These are phyloP conservation scores for Ctenoplectra terminalis DNA, from an alignment of 1,140 invertebrate genomes.

Conservation along the genomic window DNA sequence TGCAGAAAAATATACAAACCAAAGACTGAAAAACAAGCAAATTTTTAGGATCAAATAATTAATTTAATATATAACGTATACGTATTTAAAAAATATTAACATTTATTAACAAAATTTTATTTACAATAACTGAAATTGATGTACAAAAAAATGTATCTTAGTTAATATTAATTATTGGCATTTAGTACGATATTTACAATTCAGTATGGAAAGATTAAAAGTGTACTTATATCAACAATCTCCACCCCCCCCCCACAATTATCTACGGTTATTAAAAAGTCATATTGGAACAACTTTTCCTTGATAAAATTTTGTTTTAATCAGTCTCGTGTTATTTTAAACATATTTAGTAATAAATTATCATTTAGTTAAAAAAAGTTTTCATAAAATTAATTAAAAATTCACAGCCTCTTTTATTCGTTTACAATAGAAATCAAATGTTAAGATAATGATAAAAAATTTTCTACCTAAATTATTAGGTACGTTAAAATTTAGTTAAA, in stretches of 20 bases:
- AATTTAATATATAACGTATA: slow-evolving; percentile 12
- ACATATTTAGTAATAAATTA: not conserved
- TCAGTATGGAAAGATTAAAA: not conserved
- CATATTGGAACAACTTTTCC: not conserved
- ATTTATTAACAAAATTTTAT: slow-evolving; percentile 36
- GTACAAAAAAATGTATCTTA: slow-evolving; percentile 8
- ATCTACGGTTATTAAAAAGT: not conserved
- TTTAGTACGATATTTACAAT: slow-evolving; percentile 46
- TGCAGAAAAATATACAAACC: slow-evolving; percentile 12
- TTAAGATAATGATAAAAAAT: not conserved
- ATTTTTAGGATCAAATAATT: slow-evolving; percentile 31
- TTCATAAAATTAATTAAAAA: not conserved
- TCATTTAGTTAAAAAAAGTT: not conserved
- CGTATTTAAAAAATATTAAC: slow-evolving; percentile 28
- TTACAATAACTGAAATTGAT: slow-evolving; percentile 6
- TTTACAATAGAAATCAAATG: not conserved
- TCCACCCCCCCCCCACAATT: not conserved
- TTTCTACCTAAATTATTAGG: not conserved
- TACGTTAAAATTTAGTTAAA: slow-evolving; percentile 7
- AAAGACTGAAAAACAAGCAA: slow-evolving; percentile 4
- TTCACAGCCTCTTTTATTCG: slow-evolving; percentile 28
- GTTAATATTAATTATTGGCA: slow-evolving; percentile 29
- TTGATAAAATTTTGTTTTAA: not conserved
- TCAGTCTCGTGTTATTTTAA: slow-evolving; percentile 51
- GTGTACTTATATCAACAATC: not conserved